These are phyloP conservation scores for Erebia ligea DNA, from an alignment of 2,888 invertebrate genomes.

Conservation along the genomic window DNA sequence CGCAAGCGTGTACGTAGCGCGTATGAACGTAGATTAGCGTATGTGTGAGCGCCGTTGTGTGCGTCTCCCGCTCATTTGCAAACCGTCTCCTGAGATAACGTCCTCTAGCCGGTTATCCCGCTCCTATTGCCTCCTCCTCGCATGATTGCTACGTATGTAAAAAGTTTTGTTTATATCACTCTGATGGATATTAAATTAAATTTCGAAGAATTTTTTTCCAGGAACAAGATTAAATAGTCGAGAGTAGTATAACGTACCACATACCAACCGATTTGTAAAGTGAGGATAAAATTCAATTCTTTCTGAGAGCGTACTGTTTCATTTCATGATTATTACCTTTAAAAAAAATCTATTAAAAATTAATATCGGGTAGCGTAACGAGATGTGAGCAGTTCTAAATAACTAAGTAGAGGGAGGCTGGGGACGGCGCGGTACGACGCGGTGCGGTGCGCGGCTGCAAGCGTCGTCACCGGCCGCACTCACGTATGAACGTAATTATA, in stretches of 20 bases:
- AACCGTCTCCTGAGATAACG: constrained; percentile 83
- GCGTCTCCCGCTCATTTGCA: constrained; percentile 80
- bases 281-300: background rate
- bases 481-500: constrained; percentile 85
- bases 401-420: constrained; percentile 55
- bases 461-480: constrained; percentile 57
- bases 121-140: constrained; percentile 80
- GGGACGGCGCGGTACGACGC: constrained; percentile 12
- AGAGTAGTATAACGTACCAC: background rate
- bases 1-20: constrained; percentile 70
- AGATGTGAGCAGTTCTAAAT: constrained; percentile 63
- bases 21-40: constrained; percentile 73
- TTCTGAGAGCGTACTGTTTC: background rate
- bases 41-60: constrained; percentile 54
- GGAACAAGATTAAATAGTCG: constrained; percentile 1
- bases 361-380: constrained; percentile 7
- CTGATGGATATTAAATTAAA: constrained; percentile 32
- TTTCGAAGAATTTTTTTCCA: constrained; percentile 1
- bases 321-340: background rate
- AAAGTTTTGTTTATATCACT: constrained; percentile 72
- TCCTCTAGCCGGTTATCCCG: constrained; percentile 80
- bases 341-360: constrained; percentile 1
- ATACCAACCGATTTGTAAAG: background rate
- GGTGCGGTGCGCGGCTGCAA: constrained; percentile 49
- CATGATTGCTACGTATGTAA: constrained; percentile 79